These are phyloP conservation scores for Phalera bucephala DNA, from an alignment of 2,888 invertebrate genomes.

Conservation along the genomic window DNA sequence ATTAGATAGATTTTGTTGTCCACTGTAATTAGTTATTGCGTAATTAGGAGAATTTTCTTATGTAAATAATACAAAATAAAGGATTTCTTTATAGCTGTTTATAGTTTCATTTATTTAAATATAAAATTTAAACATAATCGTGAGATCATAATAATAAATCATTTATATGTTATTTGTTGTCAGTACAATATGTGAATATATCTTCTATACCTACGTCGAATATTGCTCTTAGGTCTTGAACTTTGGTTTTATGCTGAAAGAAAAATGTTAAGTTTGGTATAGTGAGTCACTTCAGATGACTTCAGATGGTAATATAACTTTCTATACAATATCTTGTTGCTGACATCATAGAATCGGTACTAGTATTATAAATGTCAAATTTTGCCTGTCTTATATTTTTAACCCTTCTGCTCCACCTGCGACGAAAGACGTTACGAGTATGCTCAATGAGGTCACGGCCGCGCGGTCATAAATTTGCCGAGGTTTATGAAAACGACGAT, in stretches of 20 bases:
- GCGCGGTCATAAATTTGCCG: too few species aligned
- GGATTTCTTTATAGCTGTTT: conserved; percentile 63
- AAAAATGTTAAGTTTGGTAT: too few species aligned
- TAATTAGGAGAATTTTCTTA: conserved; percentile 79
- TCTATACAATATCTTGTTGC: too few species aligned
- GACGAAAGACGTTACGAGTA: too few species aligned
- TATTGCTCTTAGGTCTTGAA: conserved; percentile 26
- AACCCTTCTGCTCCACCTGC: too few species aligned
- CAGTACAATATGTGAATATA: conserved; percentile 34
- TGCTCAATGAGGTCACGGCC: too few species aligned
- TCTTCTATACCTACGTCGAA: conserved; percentile 34
- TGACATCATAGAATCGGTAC: too few species aligned
- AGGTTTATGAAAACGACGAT: too few species aligned
- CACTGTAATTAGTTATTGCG: conserved; percentile 74
- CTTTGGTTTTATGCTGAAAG: conserved; percentile 42
- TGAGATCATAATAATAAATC: conserved; percentile 1
- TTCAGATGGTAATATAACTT: too few species aligned
- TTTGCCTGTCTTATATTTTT: too few species aligned
- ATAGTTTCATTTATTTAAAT: not conserved
- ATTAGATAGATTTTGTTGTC: conserved; percentile 77
- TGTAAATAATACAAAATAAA: conserved; percentile 80
- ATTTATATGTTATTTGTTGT: conserved; percentile 6
- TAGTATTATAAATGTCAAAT: too few species aligned
- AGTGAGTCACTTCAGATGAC: too few species aligned
- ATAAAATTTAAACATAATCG: not conserved